Evolutionary conservation across 2,888 invertebrate species (phyloP).

Genomic region (Laspeyria flexula): DNA sequence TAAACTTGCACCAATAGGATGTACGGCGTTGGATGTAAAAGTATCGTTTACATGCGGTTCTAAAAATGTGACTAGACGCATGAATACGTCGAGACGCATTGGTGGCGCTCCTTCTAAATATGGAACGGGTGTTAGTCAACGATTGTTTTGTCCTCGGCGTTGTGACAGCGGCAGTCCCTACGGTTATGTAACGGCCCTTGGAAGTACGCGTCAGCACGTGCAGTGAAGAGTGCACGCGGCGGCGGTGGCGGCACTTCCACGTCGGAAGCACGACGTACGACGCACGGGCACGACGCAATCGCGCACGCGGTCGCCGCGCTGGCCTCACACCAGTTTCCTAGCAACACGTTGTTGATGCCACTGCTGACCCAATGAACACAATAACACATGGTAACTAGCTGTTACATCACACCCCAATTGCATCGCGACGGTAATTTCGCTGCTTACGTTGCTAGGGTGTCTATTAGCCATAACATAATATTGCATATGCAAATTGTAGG

Average conservation of each 20-base stretch:
- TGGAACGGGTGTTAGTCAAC: slow-evolving; percentile 76
- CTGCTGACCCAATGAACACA: slow-evolving; percentile 81
- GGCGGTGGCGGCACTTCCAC: slow-evolving; percentile 71
- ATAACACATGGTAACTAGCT: slow-evolving; percentile 78
- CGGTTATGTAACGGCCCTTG: slow-evolving; percentile 79
- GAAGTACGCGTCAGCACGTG: slow-evolving; percentile 68
- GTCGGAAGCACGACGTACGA: slow-evolving; percentile 66
- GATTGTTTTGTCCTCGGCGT: slow-evolving; percentile 62
- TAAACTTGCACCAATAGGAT: slow-evolving; percentile 46
- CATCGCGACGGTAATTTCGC: slow-evolving; percentile 53
- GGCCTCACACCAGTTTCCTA: slow-evolving; percentile 77
- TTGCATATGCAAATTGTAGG: slow-evolving; percentile 40
- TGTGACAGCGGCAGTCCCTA: slow-evolving; percentile 60
- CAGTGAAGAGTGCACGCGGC: slow-evolving; percentile 71
- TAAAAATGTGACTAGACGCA: slow-evolving; percentile 82
- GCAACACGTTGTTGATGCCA: slow-evolving; percentile 84
- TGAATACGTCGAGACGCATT: slow-evolving; percentile 72
- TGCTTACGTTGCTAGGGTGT: slow-evolving; percentile 70
- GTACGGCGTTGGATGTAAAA: slow-evolving; percentile 51
- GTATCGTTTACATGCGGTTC: slow-evolving; percentile 83
- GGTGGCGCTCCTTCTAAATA: slow-evolving; percentile 82
- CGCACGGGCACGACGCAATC: slow-evolving; percentile 60
- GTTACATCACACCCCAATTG: slow-evolving; percentile 77
- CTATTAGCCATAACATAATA: slow-evolving; percentile 63
- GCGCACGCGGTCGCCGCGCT: slow-evolving; percentile 64